phyloP scores from a whole-genome alignment of 2,888 invertebrate species.

The Hydriomena furcata region DNA sequence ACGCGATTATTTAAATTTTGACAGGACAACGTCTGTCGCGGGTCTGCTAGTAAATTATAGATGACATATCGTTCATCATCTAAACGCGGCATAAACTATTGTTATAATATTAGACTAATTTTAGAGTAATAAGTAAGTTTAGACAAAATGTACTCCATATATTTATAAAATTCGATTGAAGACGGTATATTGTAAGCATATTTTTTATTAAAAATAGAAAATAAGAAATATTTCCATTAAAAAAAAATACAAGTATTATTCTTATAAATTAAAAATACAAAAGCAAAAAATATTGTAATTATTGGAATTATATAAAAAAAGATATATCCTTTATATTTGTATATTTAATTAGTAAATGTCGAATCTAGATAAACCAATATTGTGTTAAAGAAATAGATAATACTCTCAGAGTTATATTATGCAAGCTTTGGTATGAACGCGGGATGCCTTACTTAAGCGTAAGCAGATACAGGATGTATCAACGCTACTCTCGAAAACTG shows the following conservation, averaged over 20 bases:
- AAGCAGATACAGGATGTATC: too few species aligned
- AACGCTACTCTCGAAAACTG: too few species aligned
- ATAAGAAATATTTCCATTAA: slow-evolving; percentile 41
- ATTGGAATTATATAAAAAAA: slow-evolving; percentile 22
- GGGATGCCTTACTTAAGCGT: neutral
- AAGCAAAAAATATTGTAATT: slow-evolving; percentile 3
- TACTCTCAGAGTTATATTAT: neutral
- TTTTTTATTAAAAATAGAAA: neutral
- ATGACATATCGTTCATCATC: too few species aligned
- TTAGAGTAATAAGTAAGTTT: neutral
- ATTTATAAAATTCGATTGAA: slow-evolving; percentile 1
- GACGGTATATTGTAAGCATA: slow-evolving; percentile 12
- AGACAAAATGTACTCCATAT: slow-evolving; percentile 4
- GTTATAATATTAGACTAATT: too few species aligned
- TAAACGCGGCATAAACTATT: too few species aligned
- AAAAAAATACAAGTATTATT: slow-evolving; percentile 22
- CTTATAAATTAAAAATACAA: slow-evolving; percentile 8
- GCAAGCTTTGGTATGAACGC: neutral
- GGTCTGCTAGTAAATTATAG: too few species aligned
- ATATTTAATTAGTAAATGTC: slow-evolving; percentile 40
- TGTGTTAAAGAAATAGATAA: neutral
- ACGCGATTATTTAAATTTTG: too few species aligned
- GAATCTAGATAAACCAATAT: slow-evolving; percentile 51
- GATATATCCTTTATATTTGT: slow-evolving; percentile 37
- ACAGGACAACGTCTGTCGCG: too few species aligned